A percentile compares a stretch with the other conserved stretches of the same genome.
Conservation (phyloP, 2,113 vertebrate species). For the Laticauda colubrina region DNA sequence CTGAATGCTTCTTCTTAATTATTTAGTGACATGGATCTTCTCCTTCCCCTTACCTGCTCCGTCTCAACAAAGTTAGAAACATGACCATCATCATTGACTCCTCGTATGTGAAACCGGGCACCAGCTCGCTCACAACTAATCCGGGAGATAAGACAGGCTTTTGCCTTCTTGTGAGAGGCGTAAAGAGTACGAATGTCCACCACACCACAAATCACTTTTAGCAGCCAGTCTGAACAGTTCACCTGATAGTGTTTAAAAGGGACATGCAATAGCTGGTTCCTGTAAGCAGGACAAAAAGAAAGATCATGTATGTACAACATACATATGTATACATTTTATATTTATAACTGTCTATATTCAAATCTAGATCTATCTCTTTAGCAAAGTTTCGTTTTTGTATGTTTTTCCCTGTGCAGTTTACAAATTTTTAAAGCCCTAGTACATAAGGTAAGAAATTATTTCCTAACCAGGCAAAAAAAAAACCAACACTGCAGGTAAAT, state of each 20-base stretch:
- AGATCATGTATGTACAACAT: not conserved
- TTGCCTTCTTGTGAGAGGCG: conserved; percentile 77
- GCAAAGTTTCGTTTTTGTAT: not conserved
- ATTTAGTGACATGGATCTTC: conserved; percentile 40
- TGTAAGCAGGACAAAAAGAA: conserved; percentile 46
- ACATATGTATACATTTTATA: not conserved
- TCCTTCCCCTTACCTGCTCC: conserved; percentile 69
- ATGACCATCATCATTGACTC: conserved; percentile 74
- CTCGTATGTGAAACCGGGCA: conserved; percentile 69
- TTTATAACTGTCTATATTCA: not conserved
- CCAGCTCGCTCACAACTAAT: conserved; percentile 74
- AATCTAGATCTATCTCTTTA: not conserved
- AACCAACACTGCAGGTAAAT: not conserved
- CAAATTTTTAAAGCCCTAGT: not conserved
- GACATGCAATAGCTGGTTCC: conserved; percentile 75
- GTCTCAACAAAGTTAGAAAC: conserved; percentile 81
- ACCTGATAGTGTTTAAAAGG: conserved; percentile 76
- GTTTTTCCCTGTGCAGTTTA: not conserved
- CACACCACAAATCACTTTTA: conserved; percentile 74
- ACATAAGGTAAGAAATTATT: not conserved
- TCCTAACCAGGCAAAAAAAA: not conserved
- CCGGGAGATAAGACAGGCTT: conserved; percentile 79
- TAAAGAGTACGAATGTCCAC: conserved; percentile 78
- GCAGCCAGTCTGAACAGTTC: conserved; percentile 76
- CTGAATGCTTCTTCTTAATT: not conserved